Conservation (phyloP, 30 jellyfish, hydroid and myxozoan genomes). For the Hydractinia echinata region DNA sequence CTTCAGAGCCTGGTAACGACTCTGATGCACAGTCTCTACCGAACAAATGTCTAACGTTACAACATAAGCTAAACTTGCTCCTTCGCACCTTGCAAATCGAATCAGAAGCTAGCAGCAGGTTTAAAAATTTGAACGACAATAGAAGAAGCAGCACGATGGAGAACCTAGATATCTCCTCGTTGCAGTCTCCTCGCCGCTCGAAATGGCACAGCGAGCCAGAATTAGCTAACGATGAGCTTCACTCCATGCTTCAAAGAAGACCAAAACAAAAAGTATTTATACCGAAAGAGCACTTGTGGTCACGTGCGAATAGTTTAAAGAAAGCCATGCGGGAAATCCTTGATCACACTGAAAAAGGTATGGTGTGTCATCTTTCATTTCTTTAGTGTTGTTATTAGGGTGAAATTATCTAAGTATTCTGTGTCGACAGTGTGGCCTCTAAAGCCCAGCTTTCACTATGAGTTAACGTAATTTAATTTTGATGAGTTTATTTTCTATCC, state of each 20-base stretch:
- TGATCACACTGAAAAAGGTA: conserved; percentile 87
- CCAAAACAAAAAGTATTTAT: conserved; percentile 63
- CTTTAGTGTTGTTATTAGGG: too few relatives aligned
- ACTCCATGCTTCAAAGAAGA: conserved; percentile 54
- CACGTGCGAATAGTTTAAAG: conserved; percentile 89
- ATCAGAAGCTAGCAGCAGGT: conserved; percentile 62
- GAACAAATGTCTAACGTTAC: conserved; percentile 59
- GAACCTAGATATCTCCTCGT: conserved; percentile 33
- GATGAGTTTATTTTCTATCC: too few relatives aligned
- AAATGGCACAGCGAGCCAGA: conserved; percentile 42
- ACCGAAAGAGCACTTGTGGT: conserved; percentile 91
- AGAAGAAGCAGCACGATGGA: conserved; percentile 73
- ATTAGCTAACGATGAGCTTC: conserved; percentile 40
- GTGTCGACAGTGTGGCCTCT: too few relatives aligned
- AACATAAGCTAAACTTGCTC: conserved; percentile 70
- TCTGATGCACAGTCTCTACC: conserved; percentile 63
- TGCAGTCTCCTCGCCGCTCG: neutral
- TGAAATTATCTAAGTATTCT: too few relatives aligned
- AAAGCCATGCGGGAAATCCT: conserved; percentile 87
- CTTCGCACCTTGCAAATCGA: conserved; percentile 79
- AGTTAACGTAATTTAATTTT: too few relatives aligned
- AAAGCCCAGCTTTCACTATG: too few relatives aligned
- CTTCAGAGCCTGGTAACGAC: conserved; percentile 32
- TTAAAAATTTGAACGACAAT: conserved; percentile 7
- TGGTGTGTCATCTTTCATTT: neutral